Evolutionary conservation across 2,113 vertebrate species (phyloP).

Genomic region (Formicarius rufipectus): DNA sequence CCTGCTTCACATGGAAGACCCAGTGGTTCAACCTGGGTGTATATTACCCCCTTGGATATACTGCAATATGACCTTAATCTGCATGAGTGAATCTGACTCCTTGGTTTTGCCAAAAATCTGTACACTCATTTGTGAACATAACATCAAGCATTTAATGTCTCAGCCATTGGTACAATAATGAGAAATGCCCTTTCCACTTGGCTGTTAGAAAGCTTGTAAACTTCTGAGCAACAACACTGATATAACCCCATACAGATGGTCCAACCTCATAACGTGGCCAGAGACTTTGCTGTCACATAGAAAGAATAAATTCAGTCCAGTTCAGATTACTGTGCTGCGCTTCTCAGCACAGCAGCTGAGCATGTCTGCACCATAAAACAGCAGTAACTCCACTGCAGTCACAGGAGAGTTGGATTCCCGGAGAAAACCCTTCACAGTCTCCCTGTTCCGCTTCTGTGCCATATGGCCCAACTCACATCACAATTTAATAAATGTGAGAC

Average conservation of each 20-base stretch:
- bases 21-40: not conserved
- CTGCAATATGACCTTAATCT: constrained; percentile 13
- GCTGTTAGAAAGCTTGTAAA: constrained; percentile 41
- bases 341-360: not conserved
- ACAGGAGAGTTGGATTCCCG: not conserved
- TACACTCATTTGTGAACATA: constrained; percentile 24
- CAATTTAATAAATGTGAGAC: constrained; percentile 26
- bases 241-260: constrained; percentile 23
- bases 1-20: not conserved
- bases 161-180: not conserved
- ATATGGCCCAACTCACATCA: not conserved
- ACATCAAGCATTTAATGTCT: constrained; percentile 26
- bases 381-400: not conserved
- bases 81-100: constrained; percentile 8
- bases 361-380: not conserved
- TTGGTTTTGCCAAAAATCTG: constrained; percentile 50
- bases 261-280: not conserved
- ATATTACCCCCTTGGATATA: not conserved
- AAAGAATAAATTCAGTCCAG: not conserved
- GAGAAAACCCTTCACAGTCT: not conserved
- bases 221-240: not conserved
- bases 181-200: constrained; percentile 49
- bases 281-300: not conserved
- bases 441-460: constrained; percentile 18
- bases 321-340: not conserved